A percentile compares a stretch with the other conserved stretches of the same genome.
phyloP scores from a whole-genome alignment of 2,113 vertebrate species.

The Leuciscus idus region DNA sequence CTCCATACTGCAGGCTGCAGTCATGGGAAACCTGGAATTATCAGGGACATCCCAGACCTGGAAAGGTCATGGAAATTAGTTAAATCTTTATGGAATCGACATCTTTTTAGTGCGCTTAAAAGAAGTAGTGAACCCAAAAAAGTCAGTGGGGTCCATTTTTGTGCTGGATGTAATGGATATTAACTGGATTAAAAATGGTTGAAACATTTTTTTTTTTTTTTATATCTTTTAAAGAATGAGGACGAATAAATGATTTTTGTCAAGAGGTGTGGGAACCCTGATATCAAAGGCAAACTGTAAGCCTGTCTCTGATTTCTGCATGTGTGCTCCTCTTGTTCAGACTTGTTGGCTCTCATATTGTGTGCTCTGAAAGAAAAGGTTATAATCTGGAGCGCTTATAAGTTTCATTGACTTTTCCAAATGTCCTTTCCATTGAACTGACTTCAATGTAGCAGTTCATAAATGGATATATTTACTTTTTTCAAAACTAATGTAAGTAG shows the following conservation, averaged over 20 bases:
- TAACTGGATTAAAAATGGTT: too few species aligned
- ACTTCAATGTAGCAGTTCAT: neutral
- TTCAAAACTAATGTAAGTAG: neutral
- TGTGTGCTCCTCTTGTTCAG: neutral
- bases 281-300: neutral
- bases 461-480: neutral
- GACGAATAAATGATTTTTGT: neutral
- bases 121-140: neutral
- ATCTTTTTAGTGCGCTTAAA: neutral
- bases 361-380: neutral
- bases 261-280: neutral
- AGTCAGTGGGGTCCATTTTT: neutral
- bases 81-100: neutral
- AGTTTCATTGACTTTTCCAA: neutral
- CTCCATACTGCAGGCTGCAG: neutral
- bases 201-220: too few species aligned
- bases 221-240: neutral
- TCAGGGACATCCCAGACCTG: neutral
- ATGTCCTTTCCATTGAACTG: neutral
- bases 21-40: neutral
- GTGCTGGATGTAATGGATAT: neutral
- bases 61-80: neutral
- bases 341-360: slow-evolving; percentile 1
- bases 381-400: neutral
- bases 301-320: neutral